These are phyloP conservation scores for Agapornis roseicollis DNA, from an alignment of 2,113 vertebrate species.

Conservation along the genomic window DNA sequence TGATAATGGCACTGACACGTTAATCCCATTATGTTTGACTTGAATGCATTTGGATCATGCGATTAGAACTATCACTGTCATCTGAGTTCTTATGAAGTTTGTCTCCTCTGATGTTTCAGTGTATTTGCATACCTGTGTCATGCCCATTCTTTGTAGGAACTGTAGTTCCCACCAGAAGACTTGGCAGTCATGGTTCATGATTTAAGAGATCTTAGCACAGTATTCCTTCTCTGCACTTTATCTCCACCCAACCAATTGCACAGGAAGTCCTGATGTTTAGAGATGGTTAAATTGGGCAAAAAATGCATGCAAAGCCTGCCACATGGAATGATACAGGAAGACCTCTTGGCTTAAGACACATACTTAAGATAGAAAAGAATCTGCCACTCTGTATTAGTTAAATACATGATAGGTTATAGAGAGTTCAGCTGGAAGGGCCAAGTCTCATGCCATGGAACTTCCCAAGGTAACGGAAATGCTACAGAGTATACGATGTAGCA, in stretches of 20 bases:
- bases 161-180: background rate
- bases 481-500: background rate
- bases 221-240: background rate
- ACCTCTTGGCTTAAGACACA: background rate
- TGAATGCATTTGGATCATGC: background rate
- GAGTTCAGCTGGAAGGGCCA: background rate
- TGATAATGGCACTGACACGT: fast-evolving
- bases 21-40: background rate
- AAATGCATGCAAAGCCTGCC: background rate
- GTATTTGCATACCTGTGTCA: background rate
- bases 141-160: background rate
- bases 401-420: background rate
- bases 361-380: background rate
- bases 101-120: background rate
- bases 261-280: background rate
- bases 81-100: background rate
- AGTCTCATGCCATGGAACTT: background rate
- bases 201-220: background rate
- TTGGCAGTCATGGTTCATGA: background rate
- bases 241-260: background rate
- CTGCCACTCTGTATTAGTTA: background rate
- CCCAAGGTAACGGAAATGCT: background rate
- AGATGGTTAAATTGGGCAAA: background rate
- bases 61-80: background rate
- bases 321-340: background rate